phyloP scores from a whole-genome alignment of 2,888 invertebrate genomes.

The Gerosis bhagava region DNA sequence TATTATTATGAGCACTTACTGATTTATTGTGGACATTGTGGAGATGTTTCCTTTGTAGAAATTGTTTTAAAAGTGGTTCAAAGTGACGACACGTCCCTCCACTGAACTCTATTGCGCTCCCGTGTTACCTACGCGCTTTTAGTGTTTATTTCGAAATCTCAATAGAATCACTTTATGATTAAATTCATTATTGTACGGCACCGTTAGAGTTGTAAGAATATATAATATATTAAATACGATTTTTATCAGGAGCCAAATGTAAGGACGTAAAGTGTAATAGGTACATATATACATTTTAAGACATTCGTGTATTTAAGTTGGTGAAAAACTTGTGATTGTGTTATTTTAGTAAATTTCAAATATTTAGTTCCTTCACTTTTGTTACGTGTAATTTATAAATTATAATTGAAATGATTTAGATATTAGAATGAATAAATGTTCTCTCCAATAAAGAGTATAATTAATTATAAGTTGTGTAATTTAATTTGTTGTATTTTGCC shows the following conservation, averaged over 20 bases:
- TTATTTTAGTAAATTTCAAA: constrained; percentile 68
- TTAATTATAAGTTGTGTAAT: constrained; percentile 74
- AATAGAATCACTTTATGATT: constrained; percentile 22
- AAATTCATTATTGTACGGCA: constrained; percentile 20
- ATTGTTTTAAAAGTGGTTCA: too few relatives aligned
- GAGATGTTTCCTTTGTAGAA: constrained; percentile 10
- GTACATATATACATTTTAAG: constrained; percentile 58
- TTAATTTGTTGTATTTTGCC: constrained; percentile 79
- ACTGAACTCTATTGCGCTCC: constrained; percentile 2
- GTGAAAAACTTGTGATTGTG: constrained; percentile 71
- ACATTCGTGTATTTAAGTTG: constrained; percentile 58
- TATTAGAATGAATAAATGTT: constrained; percentile 70
- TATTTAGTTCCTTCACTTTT: constrained; percentile 80
- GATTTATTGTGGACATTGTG: constrained; percentile 12
- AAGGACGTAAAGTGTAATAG: constrained; percentile 67
- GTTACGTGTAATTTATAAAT: constrained; percentile 76
- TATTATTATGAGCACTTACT: constrained; percentile 25
- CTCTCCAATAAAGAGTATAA: constrained; percentile 72
- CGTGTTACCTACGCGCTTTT: constrained; percentile 15
- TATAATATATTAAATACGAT: constrained; percentile 35
- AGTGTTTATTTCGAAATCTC: constrained; percentile 22
- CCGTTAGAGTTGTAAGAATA: constrained; percentile 24
- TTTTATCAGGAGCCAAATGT: constrained; percentile 75
- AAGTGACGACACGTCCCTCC: too few relatives aligned
- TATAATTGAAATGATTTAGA: constrained; percentile 69